phyloP scores from a whole-genome alignment of 2,888 invertebrate species.

The Empis livida region DNA sequence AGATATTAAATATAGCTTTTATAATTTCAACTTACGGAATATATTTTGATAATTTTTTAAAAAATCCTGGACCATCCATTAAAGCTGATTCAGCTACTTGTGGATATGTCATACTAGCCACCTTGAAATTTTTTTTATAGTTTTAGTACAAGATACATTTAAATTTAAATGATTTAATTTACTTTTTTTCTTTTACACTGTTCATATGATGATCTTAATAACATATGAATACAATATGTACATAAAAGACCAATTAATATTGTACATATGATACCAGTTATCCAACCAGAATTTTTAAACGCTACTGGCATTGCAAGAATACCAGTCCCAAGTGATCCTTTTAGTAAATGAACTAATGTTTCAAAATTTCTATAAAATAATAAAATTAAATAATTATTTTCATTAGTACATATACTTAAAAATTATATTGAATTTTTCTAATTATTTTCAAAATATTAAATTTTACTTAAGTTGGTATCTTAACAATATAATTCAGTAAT shows the following conservation, averaged over 20 bases:
- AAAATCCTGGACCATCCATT: conserved; percentile 50
- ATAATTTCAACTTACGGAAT: conserved; percentile 42
- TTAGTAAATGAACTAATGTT: conserved; percentile 37
- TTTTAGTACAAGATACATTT: too few species aligned
- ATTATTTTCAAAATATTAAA: too few species aligned
- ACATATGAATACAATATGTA: conserved; percentile 76
- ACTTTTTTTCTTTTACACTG: conserved; percentile 12
- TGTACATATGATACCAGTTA: conserved; percentile 60
- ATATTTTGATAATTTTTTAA: conserved; percentile 45
- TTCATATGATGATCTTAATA: conserved; percentile 25
- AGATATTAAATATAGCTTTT: too few species aligned
- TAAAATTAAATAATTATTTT: too few species aligned
- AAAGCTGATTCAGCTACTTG: conserved; percentile 62
- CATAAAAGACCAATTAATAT: conserved; percentile 63
- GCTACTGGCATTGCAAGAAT: conserved; percentile 87
- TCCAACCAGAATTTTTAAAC: conserved; percentile 69
- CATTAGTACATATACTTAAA: too few species aligned
- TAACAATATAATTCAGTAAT: too few species aligned
- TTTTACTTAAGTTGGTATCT: too few species aligned
- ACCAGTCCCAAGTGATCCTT: conserved; percentile 83
- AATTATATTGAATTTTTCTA: too few species aligned
- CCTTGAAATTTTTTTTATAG: too few species aligned
- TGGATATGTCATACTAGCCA: conserved; percentile 57
- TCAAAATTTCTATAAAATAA: conserved; percentile 4
- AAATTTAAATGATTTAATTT: background rate